phyloP scores from a whole-genome alignment of 1,140 invertebrate species.

The Parapsyche elsis region DNA sequence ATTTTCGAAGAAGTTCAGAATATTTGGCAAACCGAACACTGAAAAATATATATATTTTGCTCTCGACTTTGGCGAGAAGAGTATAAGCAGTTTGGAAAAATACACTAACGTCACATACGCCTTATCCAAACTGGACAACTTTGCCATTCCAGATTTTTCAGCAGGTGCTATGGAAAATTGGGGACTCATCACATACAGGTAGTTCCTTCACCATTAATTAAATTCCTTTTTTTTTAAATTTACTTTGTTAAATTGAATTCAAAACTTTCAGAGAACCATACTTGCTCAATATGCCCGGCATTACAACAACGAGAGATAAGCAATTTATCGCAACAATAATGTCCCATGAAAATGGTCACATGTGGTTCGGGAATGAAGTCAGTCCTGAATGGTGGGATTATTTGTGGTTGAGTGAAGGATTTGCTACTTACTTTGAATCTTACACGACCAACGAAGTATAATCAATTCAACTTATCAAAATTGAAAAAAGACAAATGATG shows the following conservation, averaged over 20 bases:
- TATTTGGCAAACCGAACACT: slow-evolving; percentile 42
- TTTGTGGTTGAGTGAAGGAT: slow-evolving; percentile 77
- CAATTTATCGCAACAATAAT: slow-evolving; percentile 68
- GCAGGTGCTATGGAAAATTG: slow-evolving; percentile 88
- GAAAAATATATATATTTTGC: slow-evolving; percentile 65
- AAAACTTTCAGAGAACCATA: slow-evolving; percentile 64
- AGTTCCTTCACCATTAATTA: slow-evolving; percentile 29
- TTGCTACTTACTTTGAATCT: slow-evolving; percentile 72
- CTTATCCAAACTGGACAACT: slow-evolving; percentile 72
- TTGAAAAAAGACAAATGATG: not conserved
- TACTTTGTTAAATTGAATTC: slow-evolving; percentile 10
- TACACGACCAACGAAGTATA: slow-evolving; percentile 64
- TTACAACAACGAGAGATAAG: slow-evolving; percentile 61
- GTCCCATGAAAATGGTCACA: slow-evolving; percentile 74
- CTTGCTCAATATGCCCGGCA: slow-evolving; percentile 60
- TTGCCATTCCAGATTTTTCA: slow-evolving; percentile 82
- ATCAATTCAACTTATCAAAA: not conserved
- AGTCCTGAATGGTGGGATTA: slow-evolving; percentile 68
- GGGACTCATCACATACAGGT: slow-evolving; percentile 81
- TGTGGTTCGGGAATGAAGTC: slow-evolving; percentile 80
- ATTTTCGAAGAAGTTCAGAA: slow-evolving; percentile 60
- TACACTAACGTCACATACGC: slow-evolving; percentile 66
- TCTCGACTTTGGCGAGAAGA: slow-evolving; percentile 67
- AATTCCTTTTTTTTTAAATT: not conserved
- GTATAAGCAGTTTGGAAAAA: slow-evolving; percentile 66